These are phyloP conservation scores for Drosophila bifasciata DNA, from an alignment of 1,140 invertebrate genomes.

Conservation along the genomic window DNA sequence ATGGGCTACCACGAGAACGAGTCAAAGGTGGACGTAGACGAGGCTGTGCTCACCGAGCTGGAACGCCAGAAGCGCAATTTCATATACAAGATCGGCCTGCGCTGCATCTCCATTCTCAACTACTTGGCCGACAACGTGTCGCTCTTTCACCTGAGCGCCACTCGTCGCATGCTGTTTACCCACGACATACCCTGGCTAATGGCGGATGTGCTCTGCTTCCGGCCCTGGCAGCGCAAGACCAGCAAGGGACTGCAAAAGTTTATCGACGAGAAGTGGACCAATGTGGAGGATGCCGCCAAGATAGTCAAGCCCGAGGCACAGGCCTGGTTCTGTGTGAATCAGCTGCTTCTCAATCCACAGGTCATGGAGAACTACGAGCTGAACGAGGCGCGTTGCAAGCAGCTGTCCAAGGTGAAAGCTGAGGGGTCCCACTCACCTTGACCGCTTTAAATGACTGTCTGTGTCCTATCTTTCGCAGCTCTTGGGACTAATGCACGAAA, in stretches of 20 bases:
- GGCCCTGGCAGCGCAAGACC: constrained; percentile 89
- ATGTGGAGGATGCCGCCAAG: constrained; percentile 85
- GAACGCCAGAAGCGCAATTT: constrained; percentile 87
- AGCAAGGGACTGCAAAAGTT: constrained; percentile 85
- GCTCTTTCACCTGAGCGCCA: constrained; percentile 86
- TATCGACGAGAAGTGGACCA: constrained; percentile 87
- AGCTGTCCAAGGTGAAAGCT: constrained; percentile 84
- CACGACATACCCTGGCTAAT: constrained; percentile 91
- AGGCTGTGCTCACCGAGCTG: constrained; percentile 86
- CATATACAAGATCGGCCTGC: constrained; percentile 89
- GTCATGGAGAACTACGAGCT: constrained; percentile 88
- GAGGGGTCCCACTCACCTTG: background rate
- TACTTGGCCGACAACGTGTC: constrained; percentile 86
- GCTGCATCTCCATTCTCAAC: constrained; percentile 89
- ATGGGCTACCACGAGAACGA: constrained; percentile 75
- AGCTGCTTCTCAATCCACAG: constrained; percentile 88
- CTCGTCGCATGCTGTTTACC: constrained; percentile 87
- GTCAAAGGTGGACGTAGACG: constrained; percentile 83
- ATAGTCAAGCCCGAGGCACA: constrained; percentile 88
- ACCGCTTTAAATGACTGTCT: too few species aligned
- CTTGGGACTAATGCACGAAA: constrained; percentile 86
- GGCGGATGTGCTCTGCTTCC: constrained; percentile 87
- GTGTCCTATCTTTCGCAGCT: constrained; percentile 27
- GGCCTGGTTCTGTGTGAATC: constrained; percentile 89
- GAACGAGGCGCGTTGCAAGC: constrained; percentile 87